Evolutionary conservation across 2,113 vertebrate genomes (phyloP).

Genomic region (Salvelinus sp.): DNA sequence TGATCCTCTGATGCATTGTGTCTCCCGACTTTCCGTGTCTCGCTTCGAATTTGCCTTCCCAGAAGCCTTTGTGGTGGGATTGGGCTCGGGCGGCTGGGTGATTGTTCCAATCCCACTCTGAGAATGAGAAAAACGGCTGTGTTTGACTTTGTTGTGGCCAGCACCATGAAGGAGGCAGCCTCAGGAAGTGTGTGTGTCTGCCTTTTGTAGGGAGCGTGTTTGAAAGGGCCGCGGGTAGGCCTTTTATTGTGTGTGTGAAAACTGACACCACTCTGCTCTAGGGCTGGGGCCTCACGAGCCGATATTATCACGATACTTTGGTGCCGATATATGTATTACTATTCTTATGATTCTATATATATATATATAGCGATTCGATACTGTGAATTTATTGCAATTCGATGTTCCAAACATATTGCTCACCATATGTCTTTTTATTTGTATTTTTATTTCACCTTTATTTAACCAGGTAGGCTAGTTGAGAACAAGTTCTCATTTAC

Average conservation of each 20-base stretch:
- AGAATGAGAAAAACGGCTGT: constrained; percentile 46
- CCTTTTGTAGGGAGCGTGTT: constrained; percentile 10
- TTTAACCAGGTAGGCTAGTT: no score
- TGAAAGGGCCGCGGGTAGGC: constrained; percentile 21
- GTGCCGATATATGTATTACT: no score
- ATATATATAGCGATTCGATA: no score
- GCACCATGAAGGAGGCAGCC: constrained; percentile 40
- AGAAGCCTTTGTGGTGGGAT: constrained; percentile 51
- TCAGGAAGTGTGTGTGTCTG: constrained; percentile 38
- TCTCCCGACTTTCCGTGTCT: constrained; percentile 49
- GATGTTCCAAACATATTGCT: no score
- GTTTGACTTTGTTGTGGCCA: constrained; percentile 40
- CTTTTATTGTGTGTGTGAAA: constrained; percentile 7
- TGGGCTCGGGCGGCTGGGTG: not conserved
- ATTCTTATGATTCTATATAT: no score
- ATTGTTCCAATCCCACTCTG: constrained; percentile 59
- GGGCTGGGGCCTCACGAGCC: not conserved
- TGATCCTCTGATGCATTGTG: constrained; percentile 65
- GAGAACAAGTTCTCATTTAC: no score
- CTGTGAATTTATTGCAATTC: no score
- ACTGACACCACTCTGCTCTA: constrained; percentile 11
- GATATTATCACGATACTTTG: no score
- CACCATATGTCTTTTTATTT: no score
- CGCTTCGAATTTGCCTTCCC: constrained; percentile 56
- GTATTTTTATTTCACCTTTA: no score